Evolutionary conservation across 2,888 invertebrate genomes (phyloP).

Genomic region (Dolomedes plantarius): DNA sequence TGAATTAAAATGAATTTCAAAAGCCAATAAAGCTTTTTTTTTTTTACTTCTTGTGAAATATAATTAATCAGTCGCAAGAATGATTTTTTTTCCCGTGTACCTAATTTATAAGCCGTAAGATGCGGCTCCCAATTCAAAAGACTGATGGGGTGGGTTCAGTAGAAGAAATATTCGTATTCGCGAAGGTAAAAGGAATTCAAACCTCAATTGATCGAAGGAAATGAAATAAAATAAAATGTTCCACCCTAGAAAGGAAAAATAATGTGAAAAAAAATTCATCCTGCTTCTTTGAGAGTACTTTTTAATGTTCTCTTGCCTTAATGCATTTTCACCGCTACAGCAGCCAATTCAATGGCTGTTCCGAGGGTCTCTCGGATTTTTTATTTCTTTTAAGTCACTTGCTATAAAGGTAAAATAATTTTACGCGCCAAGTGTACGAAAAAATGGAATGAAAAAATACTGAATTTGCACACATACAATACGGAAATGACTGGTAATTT

Average conservation of each 20-base stretch:
- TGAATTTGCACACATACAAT: neutral
- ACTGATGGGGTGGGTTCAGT: neutral
- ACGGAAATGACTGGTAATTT: neutral
- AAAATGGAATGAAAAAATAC: neutral
- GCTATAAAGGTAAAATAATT: constrained; percentile 5
- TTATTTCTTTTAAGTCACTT: neutral
- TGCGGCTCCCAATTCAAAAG: neutral
- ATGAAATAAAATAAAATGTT: constrained; percentile 4
- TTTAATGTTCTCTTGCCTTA: constrained; percentile 19
- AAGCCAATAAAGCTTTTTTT: too few relatives aligned
- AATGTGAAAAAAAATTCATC: neutral
- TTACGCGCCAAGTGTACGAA: neutral
- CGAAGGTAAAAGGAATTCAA: constrained; percentile 1
- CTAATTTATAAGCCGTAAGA: neutral
- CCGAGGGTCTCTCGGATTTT: neutral
- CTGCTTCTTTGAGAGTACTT: constrained; percentile 5
- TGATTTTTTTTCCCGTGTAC: neutral
- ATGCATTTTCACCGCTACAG: constrained; percentile 13
- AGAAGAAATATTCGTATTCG: neutral
- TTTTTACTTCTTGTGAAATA: neutral
- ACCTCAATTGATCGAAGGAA: neutral
- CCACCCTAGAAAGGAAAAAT: neutral
- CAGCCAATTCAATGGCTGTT: neutral
- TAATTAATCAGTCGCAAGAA: neutral
- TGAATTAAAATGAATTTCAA: too few relatives aligned